Conservation (phyloP, 2,888 invertebrate genomes). For the Adela reaumurella region DNA sequence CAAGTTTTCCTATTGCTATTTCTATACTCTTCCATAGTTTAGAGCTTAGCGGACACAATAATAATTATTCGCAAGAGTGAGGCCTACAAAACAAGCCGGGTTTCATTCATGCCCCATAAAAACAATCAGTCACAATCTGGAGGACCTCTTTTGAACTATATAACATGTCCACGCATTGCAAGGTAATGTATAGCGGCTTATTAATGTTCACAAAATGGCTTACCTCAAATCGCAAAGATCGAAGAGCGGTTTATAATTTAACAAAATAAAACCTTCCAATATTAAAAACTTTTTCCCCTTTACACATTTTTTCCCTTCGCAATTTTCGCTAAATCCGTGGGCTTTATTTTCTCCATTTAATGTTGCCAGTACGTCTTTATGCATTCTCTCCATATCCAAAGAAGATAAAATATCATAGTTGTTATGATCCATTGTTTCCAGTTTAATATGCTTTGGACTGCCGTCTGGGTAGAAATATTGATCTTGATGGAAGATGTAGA, state of each 20-base stretch:
- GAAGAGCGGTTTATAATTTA: slow-evolving; percentile 64
- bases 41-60: too few relatives aligned
- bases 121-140: not conserved
- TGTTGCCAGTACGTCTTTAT: slow-evolving; percentile 50
- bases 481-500: slow-evolving; percentile 67
- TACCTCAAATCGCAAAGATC: slow-evolving; percentile 64
- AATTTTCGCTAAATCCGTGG: slow-evolving; percentile 10
- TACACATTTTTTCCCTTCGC: slow-evolving; percentile 11
- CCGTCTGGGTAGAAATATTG: slow-evolving; percentile 67
- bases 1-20: too few relatives aligned
- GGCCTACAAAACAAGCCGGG: too few relatives aligned
- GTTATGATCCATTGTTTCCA: slow-evolving; percentile 64
- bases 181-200: not conserved
- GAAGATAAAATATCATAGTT: slow-evolving; percentile 73
- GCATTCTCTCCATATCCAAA: slow-evolving; percentile 71
- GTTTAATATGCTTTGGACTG: slow-evolving; percentile 61
- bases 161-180: too few relatives aligned
- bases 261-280: slow-evolving; percentile 73
- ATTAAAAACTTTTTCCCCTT: slow-evolving; percentile 62
- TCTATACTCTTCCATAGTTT: too few relatives aligned
- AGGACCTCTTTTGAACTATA: too few relatives aligned
- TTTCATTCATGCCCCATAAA: too few relatives aligned
- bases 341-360: slow-evolving; percentile 20
- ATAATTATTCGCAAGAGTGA: too few relatives aligned
- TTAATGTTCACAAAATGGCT: slow-evolving; percentile 9